Base-by-base conservation (phyloP, 2,888 invertebrate species). In the Leucophora obtusa region DNA sequence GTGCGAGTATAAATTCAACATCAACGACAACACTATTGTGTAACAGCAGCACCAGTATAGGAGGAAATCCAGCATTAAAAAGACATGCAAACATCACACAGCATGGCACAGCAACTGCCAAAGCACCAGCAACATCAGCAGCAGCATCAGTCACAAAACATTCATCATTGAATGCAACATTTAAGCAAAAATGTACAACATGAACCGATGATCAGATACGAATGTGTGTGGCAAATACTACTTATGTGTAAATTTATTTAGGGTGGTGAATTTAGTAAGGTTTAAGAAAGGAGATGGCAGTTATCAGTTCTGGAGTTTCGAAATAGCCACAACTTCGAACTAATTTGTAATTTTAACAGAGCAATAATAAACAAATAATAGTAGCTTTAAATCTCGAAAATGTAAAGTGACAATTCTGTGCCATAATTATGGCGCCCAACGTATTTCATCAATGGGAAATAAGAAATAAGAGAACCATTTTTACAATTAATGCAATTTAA, bases 171-270 rank as follows among this genome's bases (percentile, higher is more conserved):
- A 88, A 89, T 72, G 83, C 89, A 35, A 89, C 88, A 54, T 89
- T 90, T 72, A 89, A 88, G 59, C 87, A 89, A 79, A 90, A 90
- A 79, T 90, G 89, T 83, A 89, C 87, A 82, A 88, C 89, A 59
- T 87, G 84, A 82, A 63, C 14, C 28, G 14, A 59, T 11, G 28
- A 28, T 28, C 59, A 24, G 33, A 7, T 17, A 7, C 14, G 21
- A 5, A 15, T 65, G 68, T 72, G 79, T 74, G 73, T 63, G 74
- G 62, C 10, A 74, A 53, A 79, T 33, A 17, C 6, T 28, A 1
- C 15, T 51, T 1, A 28, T 28, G 28, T 28, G 28, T 6, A 28
- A 28, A 28, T 63, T 21, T 14, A 14, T 17, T 14, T 14, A 7
- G 10, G 35, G 18, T 15, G 71, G 35, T 62, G 80, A 33, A 28